Evolutionary conservation across 2,797 vertebrate species (phyloP), one percentile per base, ranked within the genome.

Genomic region (Numenius phaeopus): DNA sequence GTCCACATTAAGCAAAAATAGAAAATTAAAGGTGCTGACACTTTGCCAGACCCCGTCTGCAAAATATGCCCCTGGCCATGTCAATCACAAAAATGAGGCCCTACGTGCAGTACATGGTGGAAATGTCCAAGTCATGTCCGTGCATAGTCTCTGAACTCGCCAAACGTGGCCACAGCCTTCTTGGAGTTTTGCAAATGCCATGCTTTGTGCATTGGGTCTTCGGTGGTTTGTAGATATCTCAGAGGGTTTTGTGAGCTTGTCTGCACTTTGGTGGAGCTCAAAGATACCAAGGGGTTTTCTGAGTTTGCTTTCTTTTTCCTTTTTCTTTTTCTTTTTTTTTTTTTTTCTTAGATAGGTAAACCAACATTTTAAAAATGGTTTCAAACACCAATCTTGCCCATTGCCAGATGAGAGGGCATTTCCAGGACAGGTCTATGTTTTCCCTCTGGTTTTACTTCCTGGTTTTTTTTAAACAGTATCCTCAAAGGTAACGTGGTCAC

Each of bases 11-110:
- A 62, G 62, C 66, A 87, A 84, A 93, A 87, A 5, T 7, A 90
- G 70, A 82, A 91, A 92, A 95, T 52, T 87, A 87, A 94, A 95
- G 37, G 20, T 64, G 32, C 54, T 87, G 55, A 66, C 24, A 19
- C 37, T 64, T 87, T 75, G 90, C 64, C 40, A 93, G 71, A 67
- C 7, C 10, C 37, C 64, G 40, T 61, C 55, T 84, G 52, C 64
- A 77, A 87, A 92, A 89, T 57, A 82, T 1, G 13, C 71, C 96
- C 66, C 83, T 93, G 70, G 39, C 47, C 54, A 54, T 7, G 69
- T 80, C 90, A 89, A 67, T 93, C 95, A 89, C 64, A 84, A 66
- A 77, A 91, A 70, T 2, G 49, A 66, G 26, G 34, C 64, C 23
- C 59, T 67, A 64, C 14, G 2, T 61, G 80, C 59, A 78, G 77